Conservation (phyloP, 2,888 invertebrate genomes). For the Watsonalla binaria region DNA sequence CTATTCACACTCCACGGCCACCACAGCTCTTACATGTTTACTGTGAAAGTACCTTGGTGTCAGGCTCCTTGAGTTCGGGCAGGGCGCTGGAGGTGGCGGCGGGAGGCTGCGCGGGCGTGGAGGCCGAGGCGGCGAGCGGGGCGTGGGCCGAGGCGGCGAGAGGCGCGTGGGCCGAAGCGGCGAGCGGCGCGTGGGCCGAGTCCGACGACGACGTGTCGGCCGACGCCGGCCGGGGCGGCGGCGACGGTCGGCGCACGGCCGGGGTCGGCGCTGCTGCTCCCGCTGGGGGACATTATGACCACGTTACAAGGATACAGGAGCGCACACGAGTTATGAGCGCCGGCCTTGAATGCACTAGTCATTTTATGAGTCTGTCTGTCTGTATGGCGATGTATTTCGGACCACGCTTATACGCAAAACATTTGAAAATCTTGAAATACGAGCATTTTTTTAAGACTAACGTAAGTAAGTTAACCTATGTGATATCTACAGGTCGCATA, state of each 20-base stretch:
- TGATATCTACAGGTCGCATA: conserved; percentile 11
- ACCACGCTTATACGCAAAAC: too few species aligned
- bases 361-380: too few species aligned
- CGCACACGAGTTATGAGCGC: too few species aligned
- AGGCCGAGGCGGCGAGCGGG: too few species aligned
- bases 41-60: conserved; percentile 35
- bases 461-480: too few species aligned
- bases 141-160: conserved; percentile 1
- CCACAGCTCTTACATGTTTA: not conserved
- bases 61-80: conserved; percentile 37
- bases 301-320: too few species aligned
- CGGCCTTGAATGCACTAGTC: too few species aligned
- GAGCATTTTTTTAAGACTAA: too few species aligned
- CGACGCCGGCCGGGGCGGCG: conserved; percentile 69
- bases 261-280: conserved; percentile 22
- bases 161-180: conserved; percentile 17
- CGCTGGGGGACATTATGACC: conserved; percentile 5
- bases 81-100: conserved; percentile 15
- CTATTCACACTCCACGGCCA: too few species aligned
- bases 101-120: conserved; percentile 5
- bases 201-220: conserved; percentile 78
- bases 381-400: too few species aligned
- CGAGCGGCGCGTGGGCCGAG: conserved; percentile 66
- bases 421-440: too few species aligned
- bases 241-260: conserved; percentile 46